Evolutionary conservation across 1,140 invertebrate species (phyloP), one percentile per base, ranked within the genome.

Genomic region (Mya arenaria): DNA sequence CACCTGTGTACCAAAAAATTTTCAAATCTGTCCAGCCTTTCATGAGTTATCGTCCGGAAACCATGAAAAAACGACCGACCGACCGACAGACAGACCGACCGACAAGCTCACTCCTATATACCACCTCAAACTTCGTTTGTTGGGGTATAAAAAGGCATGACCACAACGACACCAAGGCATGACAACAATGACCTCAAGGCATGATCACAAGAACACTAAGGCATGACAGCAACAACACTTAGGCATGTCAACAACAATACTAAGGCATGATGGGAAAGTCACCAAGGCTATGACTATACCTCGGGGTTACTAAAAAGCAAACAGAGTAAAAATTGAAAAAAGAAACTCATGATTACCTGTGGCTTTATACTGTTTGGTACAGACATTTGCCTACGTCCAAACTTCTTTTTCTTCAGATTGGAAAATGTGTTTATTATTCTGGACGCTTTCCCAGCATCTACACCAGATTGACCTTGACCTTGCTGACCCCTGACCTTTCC

Each of bases 341-440:
- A 23, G 5, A 4, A 48, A 71, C 68, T 52, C 56, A 52, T 15
- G 68, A 41, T 13, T n/a, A 30, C 15, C 4, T 17, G 65, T 44
- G n/a, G 28, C 2, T 19, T n/a, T 15, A 13, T 4, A 37, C 23
- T 32, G 6, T 55, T 37, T 4, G 44, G 69, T 36, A 56, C 69
- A 25, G 69, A 72, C 2, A 58, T 58, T 25, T 72, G 69, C 41
- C 69, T 34, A 56, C 32, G 56, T 1, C 52, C 52, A 23, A 72
- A 19, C 36, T 36, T 56, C 15, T 55, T 71, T 30, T 55, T 72
- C 32, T 72, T 72, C 52, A 72, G 58, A n/a, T 56, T 56, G n/a
- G 55, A 56, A 6, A 56, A 23, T 6, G 44, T 55, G 36, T 48
- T 34, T 10, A 56, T 36, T 6, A 72, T 37, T 55, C 48, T 68